Conservation (phyloP, 2,888 invertebrate species). For the Tiphia femorata region DNA sequence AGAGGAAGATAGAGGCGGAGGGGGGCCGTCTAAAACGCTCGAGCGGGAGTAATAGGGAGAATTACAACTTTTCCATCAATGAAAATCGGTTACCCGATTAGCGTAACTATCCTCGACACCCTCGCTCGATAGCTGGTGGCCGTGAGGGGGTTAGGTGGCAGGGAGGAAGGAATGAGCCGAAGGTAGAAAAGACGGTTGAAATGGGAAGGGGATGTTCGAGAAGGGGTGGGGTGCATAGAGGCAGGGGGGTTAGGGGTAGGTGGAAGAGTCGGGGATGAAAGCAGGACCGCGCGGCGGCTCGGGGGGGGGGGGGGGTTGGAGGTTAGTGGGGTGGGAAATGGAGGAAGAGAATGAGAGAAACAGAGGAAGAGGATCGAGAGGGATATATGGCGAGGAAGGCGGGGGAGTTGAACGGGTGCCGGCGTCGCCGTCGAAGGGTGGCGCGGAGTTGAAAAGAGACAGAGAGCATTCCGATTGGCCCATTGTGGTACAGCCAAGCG, state of each 20-base stretch:
- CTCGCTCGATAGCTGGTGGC: constrained; percentile 24
- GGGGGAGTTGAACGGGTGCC: constrained; percentile 37
- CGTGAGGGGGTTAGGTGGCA: background rate
- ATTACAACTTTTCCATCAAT: constrained; percentile 57
- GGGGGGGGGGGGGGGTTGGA: background rate
- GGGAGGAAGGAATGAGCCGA: constrained; percentile 17
- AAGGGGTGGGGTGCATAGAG: constrained; percentile 1
- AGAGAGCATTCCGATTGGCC: constrained; percentile 68
- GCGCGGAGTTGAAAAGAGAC: constrained; percentile 58
- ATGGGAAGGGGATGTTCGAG: constrained; percentile 22
- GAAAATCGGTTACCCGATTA: constrained; percentile 66
- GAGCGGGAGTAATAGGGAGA: constrained; percentile 19
- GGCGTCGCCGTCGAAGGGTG: constrained; percentile 28
- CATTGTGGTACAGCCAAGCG: constrained; percentile 69
- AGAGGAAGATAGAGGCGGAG: too few relatives aligned
- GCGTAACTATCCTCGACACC: constrained; percentile 59
- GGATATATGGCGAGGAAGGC: constrained; percentile 29
- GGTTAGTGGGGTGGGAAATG: constrained; percentile 8
- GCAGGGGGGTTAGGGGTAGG: constrained; percentile 5
- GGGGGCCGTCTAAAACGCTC: too few relatives aligned
- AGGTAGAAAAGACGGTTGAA: constrained; percentile 19
- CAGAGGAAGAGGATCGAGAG: constrained; percentile 13
- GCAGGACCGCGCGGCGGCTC: background rate
- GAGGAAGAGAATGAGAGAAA: constrained; percentile 23
- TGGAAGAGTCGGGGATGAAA: constrained; percentile 2